Conservation (phyloP, 2,797 vertebrate genomes). For the Graptemys geographica region DNA sequence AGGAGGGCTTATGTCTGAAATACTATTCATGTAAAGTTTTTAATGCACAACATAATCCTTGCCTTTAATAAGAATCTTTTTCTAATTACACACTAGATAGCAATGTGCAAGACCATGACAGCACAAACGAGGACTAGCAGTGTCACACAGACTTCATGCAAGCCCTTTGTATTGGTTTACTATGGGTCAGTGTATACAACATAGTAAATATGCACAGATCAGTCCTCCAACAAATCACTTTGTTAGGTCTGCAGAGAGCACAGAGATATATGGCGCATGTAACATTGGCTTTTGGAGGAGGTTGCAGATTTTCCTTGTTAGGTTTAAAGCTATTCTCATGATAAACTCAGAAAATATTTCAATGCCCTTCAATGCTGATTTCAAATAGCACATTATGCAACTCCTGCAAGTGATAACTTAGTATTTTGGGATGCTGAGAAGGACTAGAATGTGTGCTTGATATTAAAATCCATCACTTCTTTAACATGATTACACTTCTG, state of each 20-base stretch:
- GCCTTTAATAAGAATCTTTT: background rate
- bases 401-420: background rate
- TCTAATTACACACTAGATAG: background rate
- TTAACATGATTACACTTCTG: slow-evolving; percentile 3
- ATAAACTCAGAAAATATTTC: background rate
- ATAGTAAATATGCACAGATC: fast-evolving
- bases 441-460: background rate
- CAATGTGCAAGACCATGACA: background rate
- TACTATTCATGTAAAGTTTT: background rate
- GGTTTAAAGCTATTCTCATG: background rate
- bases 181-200: background rate
- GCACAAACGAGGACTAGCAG: background rate
- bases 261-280: background rate
- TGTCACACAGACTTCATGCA: background rate
- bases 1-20: background rate
- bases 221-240: background rate
- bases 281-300: background rate
- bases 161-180: background rate
- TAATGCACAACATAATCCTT: background rate
- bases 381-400: background rate
- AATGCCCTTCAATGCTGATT: background rate
- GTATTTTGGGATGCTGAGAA: background rate
- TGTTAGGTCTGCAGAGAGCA: background rate
- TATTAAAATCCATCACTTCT: background rate
- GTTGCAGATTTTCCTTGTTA: background rate